Evolutionary conservation across 2,888 invertebrate species (phyloP).

Genomic region (Stenoptilia bipunctidactyla): DNA sequence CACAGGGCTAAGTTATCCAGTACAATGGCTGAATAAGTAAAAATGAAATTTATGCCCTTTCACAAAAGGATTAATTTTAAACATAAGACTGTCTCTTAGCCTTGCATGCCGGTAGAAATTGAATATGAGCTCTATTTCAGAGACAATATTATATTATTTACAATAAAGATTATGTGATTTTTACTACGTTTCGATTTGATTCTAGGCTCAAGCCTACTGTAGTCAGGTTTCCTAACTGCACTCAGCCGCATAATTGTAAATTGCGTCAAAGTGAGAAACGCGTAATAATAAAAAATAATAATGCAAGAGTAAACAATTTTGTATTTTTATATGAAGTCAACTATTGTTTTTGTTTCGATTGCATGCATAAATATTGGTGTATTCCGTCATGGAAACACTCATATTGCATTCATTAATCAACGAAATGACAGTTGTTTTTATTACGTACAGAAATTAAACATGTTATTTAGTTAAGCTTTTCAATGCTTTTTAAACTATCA

Average conservation of each 20-base stretch:
- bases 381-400: no score
- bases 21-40: constrained; percentile 9
- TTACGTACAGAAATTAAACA: no score
- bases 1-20: constrained; percentile 28
- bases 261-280: constrained; percentile 24
- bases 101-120: constrained; percentile 8
- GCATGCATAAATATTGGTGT: no score
- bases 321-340: no score
- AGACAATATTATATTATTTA: constrained; percentile 19
- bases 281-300: background rate
- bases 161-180: constrained; percentile 15
- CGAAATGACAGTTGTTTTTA: no score
- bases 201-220: constrained; percentile 20
- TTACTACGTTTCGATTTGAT: constrained; percentile 18
- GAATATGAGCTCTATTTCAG: constrained; percentile 19
- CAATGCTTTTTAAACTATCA: no score
- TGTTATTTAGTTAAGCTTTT: no score
- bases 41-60: constrained; percentile 16
- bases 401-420: no score
- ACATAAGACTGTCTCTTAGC: constrained; percentile 3
- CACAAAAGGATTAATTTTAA: constrained; percentile 13
- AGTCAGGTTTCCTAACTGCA: constrained; percentile 37
- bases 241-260: constrained; percentile 24
- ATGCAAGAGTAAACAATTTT: background rate
- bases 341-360: no score